phyloP scores from a whole-genome alignment of 2,797 vertebrate species.

The Ptychadena robeensis region DNA sequence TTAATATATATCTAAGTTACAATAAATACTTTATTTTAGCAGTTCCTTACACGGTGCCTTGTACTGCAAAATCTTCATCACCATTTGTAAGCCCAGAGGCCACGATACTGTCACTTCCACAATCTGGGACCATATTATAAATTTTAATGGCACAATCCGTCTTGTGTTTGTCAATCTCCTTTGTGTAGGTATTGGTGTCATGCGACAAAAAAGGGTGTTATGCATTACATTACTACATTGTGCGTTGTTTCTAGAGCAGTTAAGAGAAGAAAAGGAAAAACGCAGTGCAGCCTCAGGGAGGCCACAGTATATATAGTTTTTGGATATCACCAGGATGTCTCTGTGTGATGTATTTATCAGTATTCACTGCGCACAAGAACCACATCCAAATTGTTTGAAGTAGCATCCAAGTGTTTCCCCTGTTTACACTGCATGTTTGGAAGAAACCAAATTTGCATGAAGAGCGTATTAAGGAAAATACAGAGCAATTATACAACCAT shows the following conservation, averaged over 20 bases:
- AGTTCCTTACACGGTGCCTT: neutral
- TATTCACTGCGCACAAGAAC: neutral
- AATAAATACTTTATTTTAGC: neutral
- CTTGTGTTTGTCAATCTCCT: neutral
- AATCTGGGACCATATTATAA: neutral
- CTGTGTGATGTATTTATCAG: neutral
- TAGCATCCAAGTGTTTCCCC: slow-evolving; percentile 10
- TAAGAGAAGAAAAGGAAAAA: neutral
- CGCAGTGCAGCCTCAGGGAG: neutral
- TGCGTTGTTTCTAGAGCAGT: neutral
- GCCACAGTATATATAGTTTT: neutral
- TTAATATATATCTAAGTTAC: neutral
- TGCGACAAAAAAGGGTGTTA: neutral
- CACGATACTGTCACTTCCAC: neutral
- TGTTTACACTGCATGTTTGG: slow-evolving; percentile 6
- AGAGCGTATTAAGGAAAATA: slow-evolving; percentile 21
- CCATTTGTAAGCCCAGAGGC: neutral
- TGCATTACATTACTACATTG: slow-evolving; percentile 7
- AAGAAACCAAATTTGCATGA: slow-evolving; percentile 29
- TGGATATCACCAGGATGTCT: neutral
- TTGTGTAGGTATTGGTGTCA: neutral
- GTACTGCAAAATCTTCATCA: neutral
- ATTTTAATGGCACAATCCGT: neutral
- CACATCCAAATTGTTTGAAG: neutral
- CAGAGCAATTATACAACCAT: slow-evolving; percentile 22